Base-by-base conservation (phyloP, 2,888 invertebrate genomes). In the Lobophora halterata region DNA sequence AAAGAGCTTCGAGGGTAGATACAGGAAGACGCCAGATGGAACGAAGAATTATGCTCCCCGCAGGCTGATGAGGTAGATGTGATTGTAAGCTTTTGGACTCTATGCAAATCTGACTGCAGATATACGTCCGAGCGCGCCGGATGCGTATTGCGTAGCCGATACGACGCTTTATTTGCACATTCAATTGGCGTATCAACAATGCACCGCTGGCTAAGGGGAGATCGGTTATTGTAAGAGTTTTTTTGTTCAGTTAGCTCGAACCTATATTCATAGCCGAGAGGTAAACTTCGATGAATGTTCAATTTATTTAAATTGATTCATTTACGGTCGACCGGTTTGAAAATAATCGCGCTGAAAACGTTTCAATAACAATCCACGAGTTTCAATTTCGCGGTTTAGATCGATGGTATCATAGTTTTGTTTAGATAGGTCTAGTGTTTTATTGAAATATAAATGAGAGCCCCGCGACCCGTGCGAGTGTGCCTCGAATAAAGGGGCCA, bases 361-460 rank as follows among this genome's bases (percentile, higher is more conserved):
- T 68, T 68, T 55, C 61, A 70, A 76, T 73, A 78, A 71, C 66
- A 72, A 51, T 50, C 53, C 52, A 62, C 45, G 63, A 58, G 63
- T 67, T 65, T 60, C 24, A 55, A 60, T 55, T 64, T 52, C 49
- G 48, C 45, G 38, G 50, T 13, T 14, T 18, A 23, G 38, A 29
- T 37, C 21, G 43, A 37, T 43, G 50, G 60, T 74, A 73, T 79
- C 66, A 73, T 72, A 72, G 72, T 61, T 60, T 65, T 83, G 78
- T 83, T 86, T 86, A 82, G 76, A 82, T 81, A 85, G 83, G 85
- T 75, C 70, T 80, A 79, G 83, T 79, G 66, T 80, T 81, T 85
- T 85, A 87, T 86, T 82, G 83, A 85, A 83, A 85, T 76, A 83
- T 83, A 85, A 86, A 87, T 85, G 85, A 85, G 70, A 72, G 66